A percentile compares a stretch with the other conserved stretches of the same genome.
Evolutionary conservation across 2,888 invertebrate species (phyloP).

Genomic region (Boloria euphrosyne): DNA sequence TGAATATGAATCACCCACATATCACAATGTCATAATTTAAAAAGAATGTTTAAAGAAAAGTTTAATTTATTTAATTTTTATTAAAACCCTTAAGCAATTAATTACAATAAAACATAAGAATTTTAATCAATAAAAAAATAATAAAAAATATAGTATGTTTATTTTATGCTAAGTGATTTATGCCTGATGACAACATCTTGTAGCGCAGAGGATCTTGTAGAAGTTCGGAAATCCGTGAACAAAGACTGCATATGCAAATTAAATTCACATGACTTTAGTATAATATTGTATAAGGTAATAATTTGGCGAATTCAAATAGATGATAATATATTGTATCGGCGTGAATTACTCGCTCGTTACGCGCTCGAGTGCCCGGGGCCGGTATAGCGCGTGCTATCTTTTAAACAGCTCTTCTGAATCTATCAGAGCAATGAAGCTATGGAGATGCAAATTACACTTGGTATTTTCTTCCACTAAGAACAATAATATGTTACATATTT

Average conservation of each 20-base stretch:
- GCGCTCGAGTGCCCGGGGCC: constrained; percentile 46
- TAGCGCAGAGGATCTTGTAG: background rate
- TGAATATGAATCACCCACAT: too few species aligned
- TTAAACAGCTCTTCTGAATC: constrained; percentile 62
- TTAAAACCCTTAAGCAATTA: background rate
- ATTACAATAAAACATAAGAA: background rate
- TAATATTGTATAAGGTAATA: constrained; percentile 16
- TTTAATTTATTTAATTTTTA: background rate
- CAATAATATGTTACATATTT: too few species aligned
- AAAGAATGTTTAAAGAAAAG: too few species aligned
- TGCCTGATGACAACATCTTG: background rate
- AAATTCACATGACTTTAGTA: background rate
- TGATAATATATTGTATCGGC: constrained; percentile 38
- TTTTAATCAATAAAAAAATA: too few species aligned
- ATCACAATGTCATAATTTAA: too few species aligned
- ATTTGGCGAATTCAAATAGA: constrained; percentile 26
- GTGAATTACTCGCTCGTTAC: constrained; percentile 47
- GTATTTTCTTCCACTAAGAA: background rate
- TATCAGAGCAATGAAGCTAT: constrained; percentile 48
- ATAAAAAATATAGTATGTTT: background rate
- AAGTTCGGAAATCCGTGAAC: background rate
- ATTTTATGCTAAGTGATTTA: background rate
- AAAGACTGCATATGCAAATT: background rate
- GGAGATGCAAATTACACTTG: constrained; percentile 40
- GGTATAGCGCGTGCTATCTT: constrained; percentile 56